Conservation (phyloP, 2,797 vertebrate species). For the Sebastes dallii region DNA sequence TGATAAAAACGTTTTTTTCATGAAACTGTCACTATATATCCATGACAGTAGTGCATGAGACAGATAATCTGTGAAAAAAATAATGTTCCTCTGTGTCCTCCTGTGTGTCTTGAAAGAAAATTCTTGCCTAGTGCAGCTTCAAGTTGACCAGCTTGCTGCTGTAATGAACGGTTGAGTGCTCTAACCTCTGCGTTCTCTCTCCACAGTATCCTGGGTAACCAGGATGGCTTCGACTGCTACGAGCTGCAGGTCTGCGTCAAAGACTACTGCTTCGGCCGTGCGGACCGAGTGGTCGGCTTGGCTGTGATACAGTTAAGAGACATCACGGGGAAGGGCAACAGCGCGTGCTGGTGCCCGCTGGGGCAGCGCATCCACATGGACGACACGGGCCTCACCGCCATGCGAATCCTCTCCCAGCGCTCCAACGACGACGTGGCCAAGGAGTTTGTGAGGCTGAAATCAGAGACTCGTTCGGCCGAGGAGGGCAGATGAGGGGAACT, state of each 20-base stretch:
- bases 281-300: conserved; percentile 91
- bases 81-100: too few relatives aligned
- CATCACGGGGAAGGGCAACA: conserved; percentile 89
- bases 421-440: conserved; percentile 96
- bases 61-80: too few relatives aligned
- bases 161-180: neutral
- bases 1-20: too few relatives aligned
- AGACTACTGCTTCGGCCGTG: conserved; percentile 98
- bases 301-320: conserved; percentile 92
- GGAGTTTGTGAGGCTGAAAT: conserved; percentile 97
- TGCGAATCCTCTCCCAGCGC: conserved; percentile 97
- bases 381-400: conserved; percentile 93
- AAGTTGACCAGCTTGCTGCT: neutral
- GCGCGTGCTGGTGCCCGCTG: conserved; percentile 94
- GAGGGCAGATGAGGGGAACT: conserved; percentile 88
- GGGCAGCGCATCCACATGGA: conserved; percentile 93
- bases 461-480: conserved; percentile 91
- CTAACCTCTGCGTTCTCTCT: neutral
- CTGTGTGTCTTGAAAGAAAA: neutral
- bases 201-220: conserved; percentile 91
- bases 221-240: conserved; percentile 93
- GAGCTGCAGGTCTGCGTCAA: conserved; percentile 97
- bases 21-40: too few relatives aligned
- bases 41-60: too few relatives aligned
- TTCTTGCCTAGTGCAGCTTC: neutral